Conservation (phyloP, 1,140 invertebrate genomes). For the Drosophila takahashii region DNA sequence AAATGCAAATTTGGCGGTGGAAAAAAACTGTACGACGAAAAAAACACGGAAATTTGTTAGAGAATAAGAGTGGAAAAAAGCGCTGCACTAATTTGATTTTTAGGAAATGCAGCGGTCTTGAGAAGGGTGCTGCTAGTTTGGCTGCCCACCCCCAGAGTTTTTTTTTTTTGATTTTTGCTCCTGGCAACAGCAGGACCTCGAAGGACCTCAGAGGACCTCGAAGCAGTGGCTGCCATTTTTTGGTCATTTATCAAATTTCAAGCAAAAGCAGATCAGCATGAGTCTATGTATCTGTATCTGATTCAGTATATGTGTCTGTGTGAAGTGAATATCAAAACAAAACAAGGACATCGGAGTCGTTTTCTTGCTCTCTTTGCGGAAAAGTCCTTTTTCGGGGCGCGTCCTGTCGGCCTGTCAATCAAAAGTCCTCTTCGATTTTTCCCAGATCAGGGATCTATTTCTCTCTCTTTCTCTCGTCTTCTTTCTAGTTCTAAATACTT, state of each 20-base stretch:
- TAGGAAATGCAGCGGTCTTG: constrained; percentile 34
- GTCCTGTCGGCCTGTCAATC: constrained; percentile 74
- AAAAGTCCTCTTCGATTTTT: constrained; percentile 55
- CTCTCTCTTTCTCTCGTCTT: neutral
- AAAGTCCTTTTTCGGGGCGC: constrained; percentile 60
- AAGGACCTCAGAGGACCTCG: constrained; percentile 20
- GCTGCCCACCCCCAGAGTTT: constrained; percentile 5
- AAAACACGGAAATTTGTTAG: constrained; percentile 70
- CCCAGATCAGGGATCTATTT: neutral
- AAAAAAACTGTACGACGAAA: constrained; percentile 27
- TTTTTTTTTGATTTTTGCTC: constrained; percentile 2
- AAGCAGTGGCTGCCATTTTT: constrained; percentile 51
- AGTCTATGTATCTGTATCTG: neutral
- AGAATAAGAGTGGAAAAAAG: constrained; percentile 55
- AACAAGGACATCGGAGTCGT: constrained; percentile 61
- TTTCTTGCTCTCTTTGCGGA: constrained; percentile 30
- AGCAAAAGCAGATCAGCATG: constrained; percentile 62
- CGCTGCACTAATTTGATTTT: constrained; percentile 76
- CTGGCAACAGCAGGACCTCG: constrained; percentile 31
- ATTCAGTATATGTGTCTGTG: constrained; percentile 26
- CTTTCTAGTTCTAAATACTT: neutral
- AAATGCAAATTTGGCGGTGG: constrained; percentile 72
- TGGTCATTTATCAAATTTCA: constrained; percentile 81
- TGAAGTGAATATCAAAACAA: constrained; percentile 79
- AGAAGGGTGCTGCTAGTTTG: constrained; percentile 16